Evolutionary conservation across 2,888 invertebrate genomes (phyloP), one percentile per base, ranked within the genome.

Genomic region (Agelastica alni): DNA sequence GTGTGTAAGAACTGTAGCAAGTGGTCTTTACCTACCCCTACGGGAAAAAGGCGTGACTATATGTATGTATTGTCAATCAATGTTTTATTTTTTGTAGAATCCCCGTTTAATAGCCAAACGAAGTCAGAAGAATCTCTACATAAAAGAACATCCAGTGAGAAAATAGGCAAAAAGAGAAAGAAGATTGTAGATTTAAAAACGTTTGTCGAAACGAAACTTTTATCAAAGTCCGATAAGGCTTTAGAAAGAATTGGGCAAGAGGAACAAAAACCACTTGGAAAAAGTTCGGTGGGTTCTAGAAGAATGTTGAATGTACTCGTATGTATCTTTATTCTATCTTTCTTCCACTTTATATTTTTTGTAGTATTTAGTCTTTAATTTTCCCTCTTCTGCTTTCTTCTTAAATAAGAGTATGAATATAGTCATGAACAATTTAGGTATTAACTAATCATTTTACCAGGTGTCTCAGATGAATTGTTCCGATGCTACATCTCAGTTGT

Each of bases 181-280:
- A 92, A 93, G 83, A 94, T 96, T 85, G 88, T 92, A 0, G 96
- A 95, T 71, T 76, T 96, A 28, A 88, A 90, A 74, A 91, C 93
- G 1, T 94, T 96, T 69, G 93, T 95, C 10, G 96, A 95, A 75
- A 93, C 92, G 0, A 93, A 93, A 76, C 79, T 94, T 65, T 80
- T 94, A 51, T 94, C 93, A 0, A 93, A 93, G 76, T 94, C 94
- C 0, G 93, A 94, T 68, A 93, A 92, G 76, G 91, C 92, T 56
- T 78, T 95, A 67, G 93, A 93, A 77, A 93, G 90, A 80, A 91
- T 93, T 71, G 92, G 91, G 56, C 86, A 89, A 42, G 90, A 91
- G 17, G 89, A 89, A 65, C 81, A 85, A 45, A 76, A 75, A 63
- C 65, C 71, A 42, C 59, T 77, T 53, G 71, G 82, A 68, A 83